Conservation (phyloP, 2,797 vertebrate genomes). For the Emys orbicularis region DNA sequence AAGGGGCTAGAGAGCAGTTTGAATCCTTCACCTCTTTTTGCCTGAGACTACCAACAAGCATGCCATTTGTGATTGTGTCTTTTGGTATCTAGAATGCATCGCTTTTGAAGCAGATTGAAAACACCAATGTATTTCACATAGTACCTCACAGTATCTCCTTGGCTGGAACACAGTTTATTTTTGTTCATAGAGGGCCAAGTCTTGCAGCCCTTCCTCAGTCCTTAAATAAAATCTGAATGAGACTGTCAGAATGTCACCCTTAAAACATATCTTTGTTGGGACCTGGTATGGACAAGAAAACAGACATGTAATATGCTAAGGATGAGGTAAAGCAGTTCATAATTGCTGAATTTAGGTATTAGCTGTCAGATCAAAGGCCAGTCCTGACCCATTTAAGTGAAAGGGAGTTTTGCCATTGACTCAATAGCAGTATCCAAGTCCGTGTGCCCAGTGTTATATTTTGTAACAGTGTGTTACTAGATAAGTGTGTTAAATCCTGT, state of each 20-base stretch:
- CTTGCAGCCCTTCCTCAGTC: neutral
- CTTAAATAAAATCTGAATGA: neutral
- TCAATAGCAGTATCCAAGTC: neutral
- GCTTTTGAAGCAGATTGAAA: slow-evolving; percentile 1
- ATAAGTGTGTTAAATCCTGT: neutral
- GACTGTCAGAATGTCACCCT: neutral
- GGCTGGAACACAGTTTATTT: neutral
- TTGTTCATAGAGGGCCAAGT: neutral
- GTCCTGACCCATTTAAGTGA: neutral
- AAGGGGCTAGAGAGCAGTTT: neutral
- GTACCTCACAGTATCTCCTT: neutral
- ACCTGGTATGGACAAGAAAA: neutral
- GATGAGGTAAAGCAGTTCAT: neutral
- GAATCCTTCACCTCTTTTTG: slow-evolving; percentile 10
- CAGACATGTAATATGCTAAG: neutral
- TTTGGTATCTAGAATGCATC: slow-evolving; percentile 15
- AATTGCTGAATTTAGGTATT: neutral
- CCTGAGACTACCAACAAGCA: neutral
- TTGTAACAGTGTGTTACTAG: neutral
- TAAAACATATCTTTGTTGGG: neutral
- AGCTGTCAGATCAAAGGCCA: neutral
- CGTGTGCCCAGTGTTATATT: neutral
- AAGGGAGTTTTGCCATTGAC: neutral
- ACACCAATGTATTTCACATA: slow-evolving; percentile 1
- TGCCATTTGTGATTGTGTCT: neutral